Base-by-base conservation (phyloP, 2,888 invertebrate species). In the Phorcus lineatus region DNA sequence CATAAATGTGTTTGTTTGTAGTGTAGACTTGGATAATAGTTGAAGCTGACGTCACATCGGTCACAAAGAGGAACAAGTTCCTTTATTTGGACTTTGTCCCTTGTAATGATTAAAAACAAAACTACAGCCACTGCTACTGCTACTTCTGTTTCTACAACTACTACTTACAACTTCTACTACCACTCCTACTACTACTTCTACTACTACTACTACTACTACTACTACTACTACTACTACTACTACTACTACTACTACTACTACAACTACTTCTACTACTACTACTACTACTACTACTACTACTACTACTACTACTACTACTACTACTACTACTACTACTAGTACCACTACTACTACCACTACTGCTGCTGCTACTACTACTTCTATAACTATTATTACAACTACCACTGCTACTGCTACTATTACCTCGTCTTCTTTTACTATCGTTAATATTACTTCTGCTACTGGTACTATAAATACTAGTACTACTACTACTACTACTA, bases 161-260 rank as follows among this genome's bases (percentile, higher is more conserved):
- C 81, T 83, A 81, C 85, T 85, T 53, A 78, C 53, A 74, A 79
- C 53, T 79, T 66, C 53, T 74, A 74, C 53, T 79, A 79, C 53
- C 22, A 81, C 80, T 85, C 78, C 82, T 83, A 86, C 81, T 81
- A 83, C 81, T 67, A 84, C 62, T 79, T 79, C 75, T 83, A 79
- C 76, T 85, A 84, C 76, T 84, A 81, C 76, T 81, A 85, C 78
- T 84, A 85, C 79, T 81, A 81, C 76, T 81, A 86, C 77, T 79
- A 85, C 75, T 81, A 82, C 78, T 67, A 85, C 78, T 81, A 76
- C 67, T 80, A 84, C 80, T 77, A 85, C 70, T 81, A 85, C 79
- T 79, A 84, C 62, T 82, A 82, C 75, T 82, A 84, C 78, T 80
- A 84, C 75, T 84, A 82, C 74, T 82, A 84, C 54, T 78, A 83